A percentile compares a stretch with the other conserved stretches of the same genome.
phyloP scores from a whole-genome alignment of 2,888 invertebrate genomes.

The Psylliodes chrysocephalus region DNA sequence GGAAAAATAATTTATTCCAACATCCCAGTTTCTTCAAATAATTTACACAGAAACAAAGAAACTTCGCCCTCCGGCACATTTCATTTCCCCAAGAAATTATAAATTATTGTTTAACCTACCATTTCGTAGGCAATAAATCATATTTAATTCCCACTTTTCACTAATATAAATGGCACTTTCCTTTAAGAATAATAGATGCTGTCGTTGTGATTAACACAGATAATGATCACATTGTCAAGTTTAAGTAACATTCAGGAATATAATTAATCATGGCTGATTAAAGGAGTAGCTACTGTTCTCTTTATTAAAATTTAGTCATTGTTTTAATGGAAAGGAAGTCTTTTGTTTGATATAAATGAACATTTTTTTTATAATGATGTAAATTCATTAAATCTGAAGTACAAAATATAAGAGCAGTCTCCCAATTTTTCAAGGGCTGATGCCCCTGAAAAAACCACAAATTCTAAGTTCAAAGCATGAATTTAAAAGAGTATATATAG shows the following conservation, averaged over 20 bases:
- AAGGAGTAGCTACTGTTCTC: not conserved
- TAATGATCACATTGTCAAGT: not conserved
- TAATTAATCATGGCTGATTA: not conserved
- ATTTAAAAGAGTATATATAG: too few relatives aligned
- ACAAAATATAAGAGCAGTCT: too few relatives aligned
- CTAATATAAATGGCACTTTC: not conserved
- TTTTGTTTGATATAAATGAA: too few relatives aligned
- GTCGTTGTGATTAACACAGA: not conserved
- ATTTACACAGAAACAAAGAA: not conserved
- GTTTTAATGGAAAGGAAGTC: too few relatives aligned
- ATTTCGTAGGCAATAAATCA: slow-evolving; percentile 8
- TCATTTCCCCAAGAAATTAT: not conserved
- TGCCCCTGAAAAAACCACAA: too few relatives aligned
- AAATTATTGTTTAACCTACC: slow-evolving; percentile 1
- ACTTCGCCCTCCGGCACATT: not conserved
- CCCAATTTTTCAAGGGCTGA: too few relatives aligned
- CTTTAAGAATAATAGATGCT: slow-evolving; percentile 1
- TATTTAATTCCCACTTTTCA: slow-evolving; percentile 5
- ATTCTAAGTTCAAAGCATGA: too few relatives aligned
- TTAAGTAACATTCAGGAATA: not conserved
- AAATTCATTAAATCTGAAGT: too few relatives aligned
- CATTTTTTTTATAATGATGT: too few relatives aligned
- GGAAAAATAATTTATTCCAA: not conserved
- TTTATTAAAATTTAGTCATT: too few relatives aligned
- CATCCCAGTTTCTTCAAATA: not conserved